Evolutionary conservation across 2,888 invertebrate species (phyloP), one percentile per base, ranked within the genome.

Genomic region (Nymphalis c-album): DNA sequence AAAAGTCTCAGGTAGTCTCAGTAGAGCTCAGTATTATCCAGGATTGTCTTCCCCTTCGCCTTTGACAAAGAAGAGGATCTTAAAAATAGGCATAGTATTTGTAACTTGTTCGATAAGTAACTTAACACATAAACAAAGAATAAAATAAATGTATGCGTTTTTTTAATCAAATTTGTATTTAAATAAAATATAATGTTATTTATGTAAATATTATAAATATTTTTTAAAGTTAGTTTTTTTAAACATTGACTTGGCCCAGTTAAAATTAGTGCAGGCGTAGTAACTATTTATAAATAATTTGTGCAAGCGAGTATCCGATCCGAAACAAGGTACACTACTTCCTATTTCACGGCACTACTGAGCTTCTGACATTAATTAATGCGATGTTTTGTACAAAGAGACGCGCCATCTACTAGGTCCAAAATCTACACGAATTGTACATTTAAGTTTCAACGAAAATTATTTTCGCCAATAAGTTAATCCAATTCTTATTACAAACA

Each of bases 241-340:
- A 51, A 51, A 51, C 51, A 51, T 51, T 22, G 51, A 51, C 22
- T 51, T 51, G 10, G 16, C 51, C 16, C 13, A 20, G 51, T 51
- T 51, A 51, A 5, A 51, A 51, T 51, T 51, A 51, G 51, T 22
- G 16, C 51, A 22, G 51, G 22, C 22, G 5, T 22, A 20, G 5
- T 22, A 20, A 51, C 51, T 51, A 51, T 22, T 51, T 22, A 4
- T 55, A 7, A 55, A 55, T 8, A 31, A 55, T 55, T 26, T 31
- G 35, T 55, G 55, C 26, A 26, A 26, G 53, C 22, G 51, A 51
- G 16, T 22, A 51, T 51, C 51, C 51, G 22, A 51, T 26, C 26
- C 55, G 16, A 55, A 26, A 55, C 31, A 65, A 65, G 60, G 31
- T 65, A 50, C 45, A 46, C 64, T 51, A 64, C 65, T 60, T 60